phyloP scores from a whole-genome alignment of 2,797 vertebrate species.

The Acanthurus leucopareius region DNA sequence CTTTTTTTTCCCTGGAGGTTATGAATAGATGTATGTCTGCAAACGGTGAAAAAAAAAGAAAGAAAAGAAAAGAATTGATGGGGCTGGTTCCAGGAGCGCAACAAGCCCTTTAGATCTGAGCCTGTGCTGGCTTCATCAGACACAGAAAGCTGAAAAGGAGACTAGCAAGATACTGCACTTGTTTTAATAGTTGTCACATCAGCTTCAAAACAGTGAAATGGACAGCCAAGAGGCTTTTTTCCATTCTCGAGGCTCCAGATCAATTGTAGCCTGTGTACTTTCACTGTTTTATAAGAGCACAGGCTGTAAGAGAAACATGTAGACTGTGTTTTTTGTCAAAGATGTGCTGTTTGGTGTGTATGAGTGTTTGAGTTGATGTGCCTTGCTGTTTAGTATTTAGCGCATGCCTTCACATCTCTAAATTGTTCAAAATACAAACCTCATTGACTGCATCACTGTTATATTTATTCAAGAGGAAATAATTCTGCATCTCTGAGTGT shows the following conservation, averaged over 20 bases:
- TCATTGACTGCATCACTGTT: conserved; percentile 58
- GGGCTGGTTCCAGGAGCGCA: conserved; percentile 20
- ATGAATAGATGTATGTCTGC: conserved; percentile 67
- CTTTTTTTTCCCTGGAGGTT: conserved; percentile 52
- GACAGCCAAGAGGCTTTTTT: conserved; percentile 35
- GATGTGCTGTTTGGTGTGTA: conserved; percentile 28
- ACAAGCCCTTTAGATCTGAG: conserved; percentile 50
- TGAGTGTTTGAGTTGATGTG: conserved; percentile 5
- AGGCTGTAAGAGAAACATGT: conserved; percentile 19
- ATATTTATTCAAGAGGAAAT: conserved; percentile 77
- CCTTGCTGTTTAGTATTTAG: conserved; percentile 43
- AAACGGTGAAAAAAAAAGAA: conserved; percentile 26
- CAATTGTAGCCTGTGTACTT: conserved; percentile 57
- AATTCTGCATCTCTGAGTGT: conserved; percentile 76
- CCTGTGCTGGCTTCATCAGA: conserved; percentile 56
- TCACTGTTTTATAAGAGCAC: conserved; percentile 60
- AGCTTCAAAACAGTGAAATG: conserved; percentile 59
- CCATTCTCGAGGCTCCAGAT: conserved; percentile 56
- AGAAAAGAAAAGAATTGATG: conserved; percentile 35
- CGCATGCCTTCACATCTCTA: conserved; percentile 48
- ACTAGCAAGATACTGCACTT: conserved; percentile 64
- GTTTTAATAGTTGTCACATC: conserved; percentile 74
- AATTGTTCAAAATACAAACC: conserved; percentile 52
- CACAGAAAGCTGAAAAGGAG: conserved; percentile 41
- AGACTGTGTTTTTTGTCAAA: conserved; percentile 54